A percentile compares a stretch with the other conserved stretches of the same genome.
phyloP scores from a whole-genome alignment of 2,113 vertebrate genomes.

The Procavia capensis region DNA sequence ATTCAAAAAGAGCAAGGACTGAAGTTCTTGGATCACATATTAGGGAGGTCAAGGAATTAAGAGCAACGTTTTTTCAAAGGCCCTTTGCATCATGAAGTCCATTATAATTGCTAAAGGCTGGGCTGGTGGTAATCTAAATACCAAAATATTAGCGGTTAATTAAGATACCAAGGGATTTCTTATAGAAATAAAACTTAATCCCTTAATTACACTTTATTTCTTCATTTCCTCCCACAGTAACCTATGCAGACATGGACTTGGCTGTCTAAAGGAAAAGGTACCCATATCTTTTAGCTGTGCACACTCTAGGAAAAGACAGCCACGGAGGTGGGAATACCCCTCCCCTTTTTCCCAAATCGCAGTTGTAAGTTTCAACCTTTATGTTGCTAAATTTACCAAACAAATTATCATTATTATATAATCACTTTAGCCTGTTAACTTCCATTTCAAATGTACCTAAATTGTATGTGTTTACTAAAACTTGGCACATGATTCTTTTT shows the following conservation, averaged over 20 bases:
- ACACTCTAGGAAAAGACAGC: not conserved
- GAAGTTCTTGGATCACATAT: not conserved
- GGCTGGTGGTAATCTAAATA: slow-evolving; percentile 62
- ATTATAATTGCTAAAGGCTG: slow-evolving; percentile 41
- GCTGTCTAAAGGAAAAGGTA: slow-evolving; percentile 40
- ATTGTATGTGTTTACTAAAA: not conserved
- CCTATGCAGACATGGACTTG: slow-evolving; percentile 59
- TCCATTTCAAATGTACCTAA: not conserved
- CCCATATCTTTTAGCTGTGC: not conserved
- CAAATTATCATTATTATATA: slow-evolving; percentile 21
- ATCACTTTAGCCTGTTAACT: not conserved
- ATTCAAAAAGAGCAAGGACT: slow-evolving; percentile 19
- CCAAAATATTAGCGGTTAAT: slow-evolving; percentile 71
- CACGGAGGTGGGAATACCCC: not conserved
- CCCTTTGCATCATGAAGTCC: not conserved
- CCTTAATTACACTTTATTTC: slow-evolving; percentile 73
- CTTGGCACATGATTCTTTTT: not conserved
- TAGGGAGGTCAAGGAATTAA: not conserved
- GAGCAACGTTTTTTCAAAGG: not conserved
- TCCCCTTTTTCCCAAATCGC: not conserved
- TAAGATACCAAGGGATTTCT: slow-evolving; percentile 64
- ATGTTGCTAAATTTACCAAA: slow-evolving; percentile 22
- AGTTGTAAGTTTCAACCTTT: slow-evolving; percentile 12
- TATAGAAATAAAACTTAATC: slow-evolving; percentile 77
- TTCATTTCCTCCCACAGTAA: slow-evolving; percentile 69